phyloP scores from a whole-genome alignment of 2,797 vertebrate genomes.

The Sebastes taczanowskii region DNA sequence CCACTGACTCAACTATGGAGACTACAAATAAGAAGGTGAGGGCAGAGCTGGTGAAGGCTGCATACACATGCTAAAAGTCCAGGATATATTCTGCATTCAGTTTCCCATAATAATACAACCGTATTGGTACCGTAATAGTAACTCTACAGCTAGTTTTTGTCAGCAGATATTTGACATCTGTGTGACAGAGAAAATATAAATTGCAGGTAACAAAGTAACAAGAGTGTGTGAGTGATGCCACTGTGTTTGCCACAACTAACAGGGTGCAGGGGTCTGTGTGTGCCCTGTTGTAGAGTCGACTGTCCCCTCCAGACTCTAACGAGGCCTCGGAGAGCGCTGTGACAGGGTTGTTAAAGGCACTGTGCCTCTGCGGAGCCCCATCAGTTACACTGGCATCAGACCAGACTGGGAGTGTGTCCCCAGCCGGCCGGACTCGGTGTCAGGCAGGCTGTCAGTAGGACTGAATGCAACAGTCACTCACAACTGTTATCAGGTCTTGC shows the following conservation, averaged over 20 bases:
- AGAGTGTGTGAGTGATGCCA: constrained; percentile 1
- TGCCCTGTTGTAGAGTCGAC: constrained; percentile 6
- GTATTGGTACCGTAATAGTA: not conserved
- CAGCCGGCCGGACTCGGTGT: constrained; percentile 21
- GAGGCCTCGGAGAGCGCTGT: constrained; percentile 54
- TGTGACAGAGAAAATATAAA: constrained; percentile 41
- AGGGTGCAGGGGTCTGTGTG: constrained; percentile 14
- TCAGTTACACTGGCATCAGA: constrained; percentile 55
- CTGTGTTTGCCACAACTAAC: constrained; percentile 21
- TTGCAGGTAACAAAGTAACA: constrained; percentile 35
- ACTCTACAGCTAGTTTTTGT: not conserved
- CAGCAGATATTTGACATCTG: constrained; percentile 34
- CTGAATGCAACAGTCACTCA: constrained; percentile 61
- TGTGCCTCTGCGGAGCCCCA: constrained; percentile 38
- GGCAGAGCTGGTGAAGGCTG: not conserved
- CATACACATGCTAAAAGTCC: not conserved
- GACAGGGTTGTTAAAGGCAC: constrained; percentile 58
- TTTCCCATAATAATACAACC: not conserved
- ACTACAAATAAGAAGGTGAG: not conserved
- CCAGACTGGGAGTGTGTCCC: constrained; percentile 35
- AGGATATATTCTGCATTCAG: not conserved
- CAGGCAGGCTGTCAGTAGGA: constrained; percentile 47
- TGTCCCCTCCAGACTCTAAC: constrained; percentile 53
- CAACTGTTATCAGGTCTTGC: constrained; percentile 56
- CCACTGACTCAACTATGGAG: not conserved